A percentile compares a stretch with the other conserved stretches of the same genome.
These are phyloP conservation scores for Cryptocheilus praepositus DNA, from an alignment of 2,888 invertebrate species.

Conservation along the genomic window DNA sequence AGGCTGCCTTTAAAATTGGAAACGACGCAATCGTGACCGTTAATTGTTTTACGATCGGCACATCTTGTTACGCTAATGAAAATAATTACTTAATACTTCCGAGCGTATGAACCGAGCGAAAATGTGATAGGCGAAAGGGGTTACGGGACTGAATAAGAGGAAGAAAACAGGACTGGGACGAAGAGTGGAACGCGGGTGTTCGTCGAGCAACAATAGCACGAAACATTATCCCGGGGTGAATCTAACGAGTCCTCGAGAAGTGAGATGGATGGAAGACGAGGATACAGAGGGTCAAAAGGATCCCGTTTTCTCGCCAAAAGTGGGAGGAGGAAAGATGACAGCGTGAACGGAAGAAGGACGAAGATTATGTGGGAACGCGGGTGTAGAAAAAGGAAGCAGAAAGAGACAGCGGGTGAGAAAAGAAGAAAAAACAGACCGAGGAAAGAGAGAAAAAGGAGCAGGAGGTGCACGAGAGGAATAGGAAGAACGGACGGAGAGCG, in stretches of 20 bases:
- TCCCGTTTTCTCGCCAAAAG: conserved; percentile 17
- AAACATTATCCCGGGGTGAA: conserved; percentile 65
- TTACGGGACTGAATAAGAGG: background rate
- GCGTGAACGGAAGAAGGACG: conserved; percentile 18
- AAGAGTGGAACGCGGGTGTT: conserved; percentile 44
- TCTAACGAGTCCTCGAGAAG: conserved; percentile 59
- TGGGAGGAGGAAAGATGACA: conserved; percentile 8
- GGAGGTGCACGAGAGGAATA: conserved; percentile 31
- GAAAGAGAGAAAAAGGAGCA: conserved; percentile 25
- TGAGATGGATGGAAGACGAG: conserved; percentile 18
- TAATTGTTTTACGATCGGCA: too few relatives aligned
- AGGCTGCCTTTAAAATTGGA: too few relatives aligned
- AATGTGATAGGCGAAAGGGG: background rate
- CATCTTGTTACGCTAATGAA: too few relatives aligned
- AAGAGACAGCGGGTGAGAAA: too few relatives aligned
- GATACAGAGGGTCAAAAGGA: conserved; percentile 25
- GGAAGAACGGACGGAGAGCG: conserved; percentile 18
- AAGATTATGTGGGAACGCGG: conserved; percentile 23
- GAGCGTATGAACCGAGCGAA: background rate
- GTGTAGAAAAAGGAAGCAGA: background rate
- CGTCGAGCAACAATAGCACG: conserved; percentile 60
- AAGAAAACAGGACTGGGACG: conserved; percentile 17
- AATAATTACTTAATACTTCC: too few relatives aligned
- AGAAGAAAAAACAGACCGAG: conserved; percentile 14
- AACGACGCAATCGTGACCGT: too few relatives aligned